These are phyloP conservation scores for Brachyhypopomus gauderio DNA, from an alignment of 2,113 vertebrate species.

Conservation along the genomic window DNA sequence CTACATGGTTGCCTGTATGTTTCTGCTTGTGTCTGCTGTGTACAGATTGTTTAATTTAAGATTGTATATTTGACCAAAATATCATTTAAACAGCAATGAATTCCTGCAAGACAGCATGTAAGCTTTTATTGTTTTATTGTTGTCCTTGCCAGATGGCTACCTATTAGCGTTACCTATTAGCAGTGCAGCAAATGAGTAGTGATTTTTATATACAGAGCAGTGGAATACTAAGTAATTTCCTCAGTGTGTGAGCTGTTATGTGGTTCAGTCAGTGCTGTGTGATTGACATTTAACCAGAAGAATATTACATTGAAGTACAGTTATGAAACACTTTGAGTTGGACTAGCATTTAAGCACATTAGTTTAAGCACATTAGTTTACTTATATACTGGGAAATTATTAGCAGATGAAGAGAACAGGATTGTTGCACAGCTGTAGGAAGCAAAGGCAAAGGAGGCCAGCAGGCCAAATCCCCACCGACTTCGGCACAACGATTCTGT, in stretches of 20 bases:
- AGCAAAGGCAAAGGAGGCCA: not conserved
- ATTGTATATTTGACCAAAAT: not conserved
- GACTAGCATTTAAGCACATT: not conserved
- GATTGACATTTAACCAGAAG: not conserved
- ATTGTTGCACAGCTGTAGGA: not conserved
- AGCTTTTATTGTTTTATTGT: not conserved
- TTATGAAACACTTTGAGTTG: no score
- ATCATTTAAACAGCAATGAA: not conserved
- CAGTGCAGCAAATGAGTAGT: not conserved
- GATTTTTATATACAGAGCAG: not conserved
- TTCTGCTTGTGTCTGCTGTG: not conserved
- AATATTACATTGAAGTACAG: no score
- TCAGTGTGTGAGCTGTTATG: not conserved
- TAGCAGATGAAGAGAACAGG: not conserved
- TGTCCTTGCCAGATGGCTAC: not conserved
- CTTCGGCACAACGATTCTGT: no score
- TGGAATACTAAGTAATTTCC: not conserved
- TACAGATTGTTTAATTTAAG: not conserved
- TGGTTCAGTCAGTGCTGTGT: not conserved
- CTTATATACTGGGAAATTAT: not conserved
- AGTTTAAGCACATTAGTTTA: not conserved
- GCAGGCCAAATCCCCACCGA: no score
- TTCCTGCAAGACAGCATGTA: not conserved
- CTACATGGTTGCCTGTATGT: not conserved
- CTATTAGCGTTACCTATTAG: not conserved